Percentiles rank a stretch among this genome's conserved stretches.
These are phyloP conservation scores for Epicampocera succincta DNA, from an alignment of 2,888 invertebrate species.

Conservation along the genomic window DNA sequence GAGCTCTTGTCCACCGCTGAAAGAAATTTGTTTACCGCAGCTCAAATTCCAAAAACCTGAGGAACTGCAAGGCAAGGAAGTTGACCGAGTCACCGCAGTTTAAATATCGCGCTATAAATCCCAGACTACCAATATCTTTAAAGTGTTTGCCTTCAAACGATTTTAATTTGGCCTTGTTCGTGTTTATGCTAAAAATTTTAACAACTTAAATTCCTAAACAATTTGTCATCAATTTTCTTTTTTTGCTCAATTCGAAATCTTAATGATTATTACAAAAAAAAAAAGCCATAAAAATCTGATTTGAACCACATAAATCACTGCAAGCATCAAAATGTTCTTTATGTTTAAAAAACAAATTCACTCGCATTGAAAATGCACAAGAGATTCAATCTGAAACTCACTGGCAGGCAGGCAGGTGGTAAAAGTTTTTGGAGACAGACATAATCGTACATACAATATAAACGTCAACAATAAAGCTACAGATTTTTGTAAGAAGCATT, in stretches of 20 bases:
- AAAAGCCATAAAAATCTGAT: conserved; percentile 5
- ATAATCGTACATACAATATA: no score
- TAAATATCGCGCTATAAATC: no score
- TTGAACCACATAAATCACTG: conserved; percentile 51
- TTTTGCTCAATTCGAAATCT: background rate
- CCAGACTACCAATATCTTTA: no score
- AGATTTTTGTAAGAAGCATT: conserved; percentile 10
- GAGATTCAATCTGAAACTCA: background rate
- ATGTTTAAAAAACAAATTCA: background rate
- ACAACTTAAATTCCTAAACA: background rate
- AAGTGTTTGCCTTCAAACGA: background rate
- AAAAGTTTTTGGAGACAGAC: conserved; percentile 25
- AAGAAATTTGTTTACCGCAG: no score
- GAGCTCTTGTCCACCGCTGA: no score
- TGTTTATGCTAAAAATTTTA: background rate
- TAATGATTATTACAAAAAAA: conserved; percentile 21
- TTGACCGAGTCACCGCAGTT: no score
- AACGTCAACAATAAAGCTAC: conserved; percentile 6
- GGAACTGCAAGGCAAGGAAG: no score
- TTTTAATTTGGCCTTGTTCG: no score
- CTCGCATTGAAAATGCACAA: background rate
- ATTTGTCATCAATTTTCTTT: background rate
- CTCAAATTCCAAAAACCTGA: no score
- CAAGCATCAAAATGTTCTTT: conserved; percentile 20
- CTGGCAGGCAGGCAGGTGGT: conserved; percentile 53